Conservation (phyloP, 1,140 invertebrate species). For the Potamilus streckersoni region DNA sequence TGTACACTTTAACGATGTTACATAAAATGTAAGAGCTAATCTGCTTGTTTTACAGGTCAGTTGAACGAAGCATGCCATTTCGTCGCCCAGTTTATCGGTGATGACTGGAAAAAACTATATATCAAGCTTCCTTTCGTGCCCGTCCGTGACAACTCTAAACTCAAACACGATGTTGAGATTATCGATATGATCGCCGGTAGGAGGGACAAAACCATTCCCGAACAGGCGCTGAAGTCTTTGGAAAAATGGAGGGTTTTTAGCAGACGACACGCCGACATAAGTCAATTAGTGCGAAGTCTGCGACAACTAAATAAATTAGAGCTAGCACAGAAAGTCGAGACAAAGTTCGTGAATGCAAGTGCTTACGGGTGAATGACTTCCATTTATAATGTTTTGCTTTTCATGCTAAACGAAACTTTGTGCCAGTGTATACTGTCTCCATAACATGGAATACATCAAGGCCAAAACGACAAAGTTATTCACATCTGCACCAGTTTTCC, state of each 20-base stretch:
- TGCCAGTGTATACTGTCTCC: too few species aligned
- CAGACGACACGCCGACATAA: conserved; percentile 13
- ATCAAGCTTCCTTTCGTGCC: conserved; percentile 24
- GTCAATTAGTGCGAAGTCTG: conserved; percentile 19
- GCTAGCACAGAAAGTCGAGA: conserved; percentile 29
- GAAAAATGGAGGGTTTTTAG: conserved; percentile 35
- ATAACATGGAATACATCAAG: too few species aligned
- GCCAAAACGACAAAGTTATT: too few species aligned
- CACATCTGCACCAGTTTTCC: too few species aligned
- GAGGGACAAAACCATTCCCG: conserved; percentile 20
- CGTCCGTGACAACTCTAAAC: conserved; percentile 6
- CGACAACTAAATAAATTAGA: conserved; percentile 25
- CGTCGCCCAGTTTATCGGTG: conserved; percentile 26
- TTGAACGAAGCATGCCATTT: conserved; percentile 22
- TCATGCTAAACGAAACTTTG: too few species aligned
- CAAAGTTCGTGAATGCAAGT: conserved; percentile 24
- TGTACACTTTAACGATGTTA: too few species aligned
- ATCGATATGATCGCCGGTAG: conserved; percentile 26
- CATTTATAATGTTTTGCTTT: too few species aligned
- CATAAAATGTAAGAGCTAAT: too few species aligned
- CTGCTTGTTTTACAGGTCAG: conserved; percentile 14
- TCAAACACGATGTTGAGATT: conserved; percentile 23
- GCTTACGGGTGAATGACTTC: conserved; percentile 15
- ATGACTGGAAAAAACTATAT: conserved; percentile 27
- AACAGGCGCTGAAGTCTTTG: conserved; percentile 25